Conservation (phyloP, 1,140 invertebrate genomes). For the Campoletis sonorensis region DNA sequence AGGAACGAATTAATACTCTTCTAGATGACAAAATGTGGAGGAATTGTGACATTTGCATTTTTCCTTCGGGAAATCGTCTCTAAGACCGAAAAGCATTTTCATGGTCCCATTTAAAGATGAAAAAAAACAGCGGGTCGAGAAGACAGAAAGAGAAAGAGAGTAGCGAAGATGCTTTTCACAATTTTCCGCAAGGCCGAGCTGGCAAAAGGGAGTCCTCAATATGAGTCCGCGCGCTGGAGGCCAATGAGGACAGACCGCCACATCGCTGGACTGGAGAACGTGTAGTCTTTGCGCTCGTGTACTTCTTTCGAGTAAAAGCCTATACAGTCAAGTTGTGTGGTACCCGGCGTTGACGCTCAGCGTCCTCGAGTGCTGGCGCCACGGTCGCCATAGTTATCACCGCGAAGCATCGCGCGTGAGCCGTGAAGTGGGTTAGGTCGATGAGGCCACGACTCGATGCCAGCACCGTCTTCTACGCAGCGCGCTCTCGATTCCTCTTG, state of each 20-base stretch:
- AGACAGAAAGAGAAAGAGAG: constrained; percentile 44
- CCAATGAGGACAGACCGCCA: constrained; percentile 47
- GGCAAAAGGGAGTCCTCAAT: constrained; percentile 49
- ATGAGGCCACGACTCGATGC: constrained; percentile 66
- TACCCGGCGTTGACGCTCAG: constrained; percentile 58
- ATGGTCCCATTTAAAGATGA: not conserved
- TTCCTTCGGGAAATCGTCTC: not conserved
- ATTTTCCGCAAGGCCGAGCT: constrained; percentile 40
- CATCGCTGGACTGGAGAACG: constrained; percentile 56
- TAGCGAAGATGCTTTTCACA: constrained; percentile 38
- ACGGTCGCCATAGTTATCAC: constrained; percentile 56
- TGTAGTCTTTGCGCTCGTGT: constrained; percentile 27
- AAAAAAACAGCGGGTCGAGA: constrained; percentile 31
- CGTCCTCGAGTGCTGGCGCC: constrained; percentile 60
- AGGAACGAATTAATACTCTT: no score
- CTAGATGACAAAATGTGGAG: no score
- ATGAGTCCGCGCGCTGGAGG: constrained; percentile 52
- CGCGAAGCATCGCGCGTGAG: constrained; percentile 50
- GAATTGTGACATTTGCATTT: no score
- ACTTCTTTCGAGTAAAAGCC: not conserved
- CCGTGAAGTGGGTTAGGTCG: constrained; percentile 71
- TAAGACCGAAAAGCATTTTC: constrained; percentile 6
- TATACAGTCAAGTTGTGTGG: constrained; percentile 30
- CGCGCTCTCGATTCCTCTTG: constrained; percentile 64
- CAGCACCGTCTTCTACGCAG: constrained; percentile 64